Evolutionary conservation across 1,140 invertebrate genomes (phyloP), one percentile per base, ranked within the genome.

Genomic region (Pseudoatta argentina): DNA sequence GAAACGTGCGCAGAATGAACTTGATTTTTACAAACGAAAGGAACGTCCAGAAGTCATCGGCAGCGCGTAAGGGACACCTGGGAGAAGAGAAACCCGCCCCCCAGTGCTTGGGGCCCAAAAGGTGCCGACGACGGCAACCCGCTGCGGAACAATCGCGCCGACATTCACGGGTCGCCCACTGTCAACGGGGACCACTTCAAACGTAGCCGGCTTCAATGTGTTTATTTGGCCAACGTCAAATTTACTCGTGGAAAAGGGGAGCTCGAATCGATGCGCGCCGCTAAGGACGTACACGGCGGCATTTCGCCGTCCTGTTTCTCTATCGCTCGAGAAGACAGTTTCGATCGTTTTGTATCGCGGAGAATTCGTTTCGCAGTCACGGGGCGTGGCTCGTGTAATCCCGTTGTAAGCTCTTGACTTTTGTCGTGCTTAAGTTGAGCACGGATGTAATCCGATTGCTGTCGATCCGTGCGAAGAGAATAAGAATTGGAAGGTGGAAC

Each of bases 141-240:
- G 55, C 86, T 87, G 88, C 92, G 90, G 90, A 92, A 79, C 87
- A 90, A 91, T 92, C 86, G 91, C 64, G 34, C 89, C 86, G 88
- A 82, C 85, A 85, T 92, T 91, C 92, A 93, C 87, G 85, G 91
- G 81, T 86, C 86, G 85, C 86, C 75, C 90, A 89, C 92, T 93
- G 91, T 93, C 92, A 93, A 92, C 92, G 88, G 83, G 87, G 85
- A 90, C 94, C 94, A 95, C 94, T 95, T 95, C 94, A 95, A 95
- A 95, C 92, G 93, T 93, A 85, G 93, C 94, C 93, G 93, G 51
- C 83, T 27, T 92, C 91, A 94, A 95, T 94, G 94, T 95, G 94
- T 95, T 95, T 95, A 95, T 95, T 95, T 95, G 90, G 91, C 92
- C 92, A 93, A 95, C 93, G 94, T 95, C 94, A 95, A 95, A 95